These are phyloP conservation scores for Galleria mellonella DNA, from an alignment of 1,140 invertebrate species.

Conservation along the genomic window DNA sequence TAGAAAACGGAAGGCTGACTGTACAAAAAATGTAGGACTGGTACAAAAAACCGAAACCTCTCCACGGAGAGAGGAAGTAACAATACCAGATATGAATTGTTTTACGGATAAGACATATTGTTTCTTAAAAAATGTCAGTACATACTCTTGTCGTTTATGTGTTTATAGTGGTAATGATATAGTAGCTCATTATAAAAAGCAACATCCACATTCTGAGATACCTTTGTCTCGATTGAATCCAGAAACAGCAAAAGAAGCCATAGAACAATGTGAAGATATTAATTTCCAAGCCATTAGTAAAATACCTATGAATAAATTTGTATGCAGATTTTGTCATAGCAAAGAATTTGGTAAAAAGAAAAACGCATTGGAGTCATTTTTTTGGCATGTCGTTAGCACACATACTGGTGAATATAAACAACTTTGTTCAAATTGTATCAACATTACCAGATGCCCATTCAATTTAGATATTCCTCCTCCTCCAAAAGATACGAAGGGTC, in stretches of 20 bases:
- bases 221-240: conserved; percentile 76
- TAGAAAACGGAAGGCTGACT: conserved; percentile 37
- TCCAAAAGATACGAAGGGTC: conserved; percentile 42
- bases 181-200: conserved; percentile 78
- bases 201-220: conserved; percentile 79
- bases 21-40: not conserved
- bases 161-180: conserved; percentile 76
- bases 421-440: conserved; percentile 74
- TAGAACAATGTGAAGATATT: conserved; percentile 46
- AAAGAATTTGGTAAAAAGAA: conserved; percentile 47
- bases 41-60: not conserved
- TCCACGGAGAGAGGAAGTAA: not conserved
- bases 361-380: conserved; percentile 68
- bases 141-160: conserved; percentile 75
- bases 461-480: conserved; percentile 56
- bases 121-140: conserved; percentile 43
- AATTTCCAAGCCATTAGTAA: conserved; percentile 44
- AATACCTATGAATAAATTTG: conserved; percentile 39
- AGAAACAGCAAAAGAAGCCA: conserved; percentile 58
- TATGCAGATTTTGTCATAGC: conserved; percentile 71
- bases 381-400: conserved; percentile 79
- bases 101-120: conserved; percentile 59
- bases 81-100: conserved; percentile 31
- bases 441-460: conserved; percentile 31
- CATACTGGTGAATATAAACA: conserved; percentile 85